Base-by-base conservation (phyloP, 2,888 invertebrate genomes). In the Dysmachus trigonus region DNA sequence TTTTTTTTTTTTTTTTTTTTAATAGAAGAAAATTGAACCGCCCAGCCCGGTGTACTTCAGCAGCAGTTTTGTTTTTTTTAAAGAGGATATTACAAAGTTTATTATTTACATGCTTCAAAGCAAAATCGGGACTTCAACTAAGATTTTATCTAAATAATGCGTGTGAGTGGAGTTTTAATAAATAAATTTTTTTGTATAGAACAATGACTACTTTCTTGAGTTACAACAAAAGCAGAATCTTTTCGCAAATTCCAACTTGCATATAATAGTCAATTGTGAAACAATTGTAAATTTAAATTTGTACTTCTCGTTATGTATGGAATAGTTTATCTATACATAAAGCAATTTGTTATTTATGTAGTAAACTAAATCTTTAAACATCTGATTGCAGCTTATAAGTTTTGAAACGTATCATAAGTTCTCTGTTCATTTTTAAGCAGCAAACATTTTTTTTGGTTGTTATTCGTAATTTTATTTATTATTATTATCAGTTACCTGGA, bases 101-200 rank as follows among this genome's bases (percentile, higher is more conserved):
- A 27, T 33, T 73, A 73, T 73, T 31, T 73, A 73, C 73, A 73
- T 73, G 73, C 73, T 73, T 33, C 33, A 18, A 73, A 73, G 73
- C 73, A 73, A 31, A 41, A 33, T 73, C 31, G 27, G 62, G 27
- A 73, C 73, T 33, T 33, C 33, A 31, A 73, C 13, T 73, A 73
- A 31, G 31, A 73, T 73, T 73, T 62, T 62, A 62, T 62, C 62
- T 62, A 62, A 22, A 10, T 27, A 62, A 62, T 30, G 73, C 31
- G 73, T 73, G 73, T 33, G 73, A 73, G 31, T 73, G 73, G 73
- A 31, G 73, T 73, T 73, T 73, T 73, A 73, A 73, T 73, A 73
- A 73, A 73, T 31, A 5, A 33, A 33, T 7, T 73, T 73, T 72
- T 73, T 73, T 73, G 73, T 73, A 73, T n/a, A 73, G 31, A 73